Base-by-base conservation (phyloP, 1,140 invertebrate species). In the Brachionus paranguensis region DNA sequence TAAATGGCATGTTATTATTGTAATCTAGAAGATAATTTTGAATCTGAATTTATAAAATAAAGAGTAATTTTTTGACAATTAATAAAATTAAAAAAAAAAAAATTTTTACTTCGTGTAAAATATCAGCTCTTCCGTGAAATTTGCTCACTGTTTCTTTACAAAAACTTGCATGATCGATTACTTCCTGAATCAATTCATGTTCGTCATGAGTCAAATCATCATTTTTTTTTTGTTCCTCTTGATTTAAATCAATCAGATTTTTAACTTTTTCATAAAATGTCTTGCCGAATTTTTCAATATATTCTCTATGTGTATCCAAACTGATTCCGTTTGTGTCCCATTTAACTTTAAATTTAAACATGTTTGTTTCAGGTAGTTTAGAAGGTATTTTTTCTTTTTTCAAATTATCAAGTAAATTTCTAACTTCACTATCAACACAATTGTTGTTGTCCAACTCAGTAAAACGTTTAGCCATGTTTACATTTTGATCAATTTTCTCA, bases 71-170 rank as follows among this genome's bases (percentile, higher is more conserved):
- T 37, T 29, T 2, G 27, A 3, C 1, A 29, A 37, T 37, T 6
- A 7, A 37, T 37, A 27, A 70, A 70, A 68, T 24, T 14, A 43
- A 17, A 2, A 60, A 14, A 60, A 12, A 10, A 24, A 24, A 0
- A 64, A 7, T 24, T 17, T 78, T 70, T 60, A 79, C 47, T 14
- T 84, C 64, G 5, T 64, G 8, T 27, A 84, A 17, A 12, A 78
- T 47, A 68, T 78, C 74, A 14, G 12, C 27, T 45, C 84, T 43
- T n/a, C 50, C 74, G 65, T 84, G 78, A 65, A 84, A 84, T 33
- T 78, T 60, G 24, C 20, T 53, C 20, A 50, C 45, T 17, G 33
- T 45, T 70, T 83, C n/a, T 14, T 81, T 53, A 68, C 84, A 78
- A 24, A 60, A 47, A n/a, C 47, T 60, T 10, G 78, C 17, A 65